These are phyloP conservation scores for Corythoichthys intestinalis DNA, from an alignment of 2,113 vertebrate species.

Conservation along the genomic window DNA sequence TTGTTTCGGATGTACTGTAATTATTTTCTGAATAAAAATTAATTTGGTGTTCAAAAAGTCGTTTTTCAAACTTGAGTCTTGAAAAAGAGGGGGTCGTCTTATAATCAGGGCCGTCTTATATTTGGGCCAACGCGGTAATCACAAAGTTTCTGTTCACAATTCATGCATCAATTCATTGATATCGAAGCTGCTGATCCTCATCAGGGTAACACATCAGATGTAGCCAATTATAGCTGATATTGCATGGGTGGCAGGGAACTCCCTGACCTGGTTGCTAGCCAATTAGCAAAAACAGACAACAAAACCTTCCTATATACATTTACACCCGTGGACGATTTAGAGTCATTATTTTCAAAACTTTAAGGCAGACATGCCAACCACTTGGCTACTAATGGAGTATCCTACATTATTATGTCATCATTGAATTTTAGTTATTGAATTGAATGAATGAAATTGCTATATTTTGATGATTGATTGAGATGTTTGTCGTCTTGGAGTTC, in stretches of 20 bases:
- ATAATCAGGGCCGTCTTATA: too few species aligned
- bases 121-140: too few species aligned
- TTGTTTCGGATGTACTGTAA: too few species aligned
- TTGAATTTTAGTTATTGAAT: neutral
- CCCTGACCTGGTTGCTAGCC: neutral
- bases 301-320: neutral
- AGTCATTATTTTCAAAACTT: neutral
- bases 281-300: neutral
- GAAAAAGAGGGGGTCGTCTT: too few species aligned
- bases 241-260: neutral
- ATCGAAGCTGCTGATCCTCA: neutral
- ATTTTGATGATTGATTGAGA: constrained; percentile 54
- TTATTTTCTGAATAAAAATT: too few species aligned
- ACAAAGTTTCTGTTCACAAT: too few species aligned
- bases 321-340: neutral
- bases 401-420: neutral
- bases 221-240: neutral
- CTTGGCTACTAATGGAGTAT: too few species aligned
- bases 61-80: too few species aligned
- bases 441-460: constrained; percentile 22
- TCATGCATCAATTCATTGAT: neutral
- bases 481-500: constrained; percentile 61
- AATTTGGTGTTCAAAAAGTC: too few species aligned
- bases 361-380: neutral
- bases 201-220: neutral